Conservation (phyloP, 2,113 vertebrate genomes). For the Camelus bactrianus region DNA sequence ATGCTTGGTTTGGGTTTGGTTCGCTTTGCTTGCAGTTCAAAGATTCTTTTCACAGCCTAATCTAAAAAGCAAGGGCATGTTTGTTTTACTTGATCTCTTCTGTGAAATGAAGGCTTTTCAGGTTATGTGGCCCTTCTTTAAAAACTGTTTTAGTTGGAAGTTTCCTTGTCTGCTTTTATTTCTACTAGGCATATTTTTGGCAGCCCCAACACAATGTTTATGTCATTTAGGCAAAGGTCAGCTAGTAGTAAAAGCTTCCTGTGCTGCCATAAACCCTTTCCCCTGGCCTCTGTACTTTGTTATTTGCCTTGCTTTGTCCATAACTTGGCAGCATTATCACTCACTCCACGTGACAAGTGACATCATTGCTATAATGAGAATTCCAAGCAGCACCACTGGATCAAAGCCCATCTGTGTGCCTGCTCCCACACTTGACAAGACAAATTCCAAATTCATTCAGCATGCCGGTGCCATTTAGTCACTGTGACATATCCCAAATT, state of each 20-base stretch:
- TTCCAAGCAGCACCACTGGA: slow-evolving; percentile 71
- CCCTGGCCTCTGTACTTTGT: slow-evolving; percentile 24
- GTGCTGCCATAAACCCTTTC: neutral
- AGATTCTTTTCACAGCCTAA: slow-evolving; percentile 1
- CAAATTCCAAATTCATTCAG: slow-evolving; percentile 82
- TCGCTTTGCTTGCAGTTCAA: neutral
- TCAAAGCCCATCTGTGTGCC: slow-evolving; percentile 76
- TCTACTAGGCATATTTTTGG: slow-evolving; percentile 6
- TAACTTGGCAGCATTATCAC: slow-evolving; percentile 69
- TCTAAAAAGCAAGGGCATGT: neutral
- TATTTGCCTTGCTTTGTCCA: slow-evolving; percentile 66
- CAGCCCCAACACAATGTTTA: neutral
- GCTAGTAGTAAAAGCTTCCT: neutral
- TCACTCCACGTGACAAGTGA: slow-evolving; percentile 78
- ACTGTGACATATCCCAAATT: slow-evolving; percentile 81
- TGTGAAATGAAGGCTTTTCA: neutral
- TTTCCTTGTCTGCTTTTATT: neutral
- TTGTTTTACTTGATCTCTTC: slow-evolving; percentile 41
- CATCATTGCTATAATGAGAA: slow-evolving; percentile 79
- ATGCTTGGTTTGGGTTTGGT: neutral
- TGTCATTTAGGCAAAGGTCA: slow-evolving; percentile 27
- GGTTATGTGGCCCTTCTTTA: neutral
- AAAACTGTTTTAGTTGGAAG: neutral
- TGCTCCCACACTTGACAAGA: slow-evolving; percentile 81
- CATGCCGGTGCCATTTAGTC: slow-evolving; percentile 78